Evolutionary conservation across 1,140 invertebrate genomes (phyloP).

Genomic region (Teleopsis dalmanni): DNA sequence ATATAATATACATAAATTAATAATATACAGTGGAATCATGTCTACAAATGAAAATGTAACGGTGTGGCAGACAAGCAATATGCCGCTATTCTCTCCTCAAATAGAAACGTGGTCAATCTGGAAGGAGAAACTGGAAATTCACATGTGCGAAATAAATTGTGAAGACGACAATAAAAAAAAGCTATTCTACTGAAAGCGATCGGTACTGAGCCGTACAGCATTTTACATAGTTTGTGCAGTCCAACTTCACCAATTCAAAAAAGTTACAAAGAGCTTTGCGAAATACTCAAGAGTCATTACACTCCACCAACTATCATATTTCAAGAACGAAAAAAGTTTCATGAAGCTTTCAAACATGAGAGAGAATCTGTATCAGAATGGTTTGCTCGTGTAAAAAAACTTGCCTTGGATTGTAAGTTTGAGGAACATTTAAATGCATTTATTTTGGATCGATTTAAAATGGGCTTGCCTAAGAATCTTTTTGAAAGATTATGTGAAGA

Average conservation of each 20-base stretch:
- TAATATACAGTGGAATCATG: no score
- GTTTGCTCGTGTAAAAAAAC: background rate
- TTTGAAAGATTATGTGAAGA: background rate
- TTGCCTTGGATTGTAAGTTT: background rate
- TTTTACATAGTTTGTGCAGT: background rate
- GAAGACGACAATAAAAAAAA: background rate
- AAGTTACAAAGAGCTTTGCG: background rate
- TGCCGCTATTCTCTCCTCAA: background rate
- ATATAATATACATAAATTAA: no score
- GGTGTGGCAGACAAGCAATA: background rate
- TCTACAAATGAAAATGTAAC: background rate
- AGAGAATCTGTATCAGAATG: background rate
- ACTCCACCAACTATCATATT: constrained; percentile 4
- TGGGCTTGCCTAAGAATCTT: background rate
- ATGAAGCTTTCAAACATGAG: background rate
- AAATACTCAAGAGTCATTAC: background rate
- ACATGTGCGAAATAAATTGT: background rate
- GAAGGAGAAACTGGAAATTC: background rate
- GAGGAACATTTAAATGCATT: background rate
- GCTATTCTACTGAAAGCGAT: constrained; percentile 3
- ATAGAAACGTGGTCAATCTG: background rate
- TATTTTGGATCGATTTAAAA: background rate
- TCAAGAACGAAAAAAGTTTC: constrained; percentile 8
- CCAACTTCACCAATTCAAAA: background rate
- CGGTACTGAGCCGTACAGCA: background rate